phyloP scores from a whole-genome alignment of 2,888 invertebrate species.

The Athripsodes cinereus region DNA sequence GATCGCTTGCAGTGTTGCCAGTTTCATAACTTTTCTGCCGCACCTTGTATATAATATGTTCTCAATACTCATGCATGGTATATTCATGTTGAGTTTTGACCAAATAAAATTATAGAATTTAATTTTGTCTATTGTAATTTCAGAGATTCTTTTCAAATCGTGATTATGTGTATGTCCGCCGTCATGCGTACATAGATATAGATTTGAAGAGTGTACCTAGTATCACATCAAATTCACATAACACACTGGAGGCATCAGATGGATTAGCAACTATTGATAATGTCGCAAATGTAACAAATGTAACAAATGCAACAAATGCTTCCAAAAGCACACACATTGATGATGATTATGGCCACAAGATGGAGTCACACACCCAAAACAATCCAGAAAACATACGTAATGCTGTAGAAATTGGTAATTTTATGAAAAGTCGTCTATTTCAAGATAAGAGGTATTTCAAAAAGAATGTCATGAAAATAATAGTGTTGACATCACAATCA shows the following conservation, averaged over 20 bases:
- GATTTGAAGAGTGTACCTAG: background rate
- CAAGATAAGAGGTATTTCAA: background rate
- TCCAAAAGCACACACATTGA: background rate
- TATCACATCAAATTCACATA: too few species aligned
- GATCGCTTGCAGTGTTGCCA: too few species aligned
- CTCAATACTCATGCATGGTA: too few species aligned
- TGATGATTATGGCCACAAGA: conserved; percentile 3
- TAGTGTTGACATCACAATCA: conserved; percentile 62
- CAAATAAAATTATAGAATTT: too few species aligned
- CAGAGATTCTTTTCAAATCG: conserved; percentile 78
- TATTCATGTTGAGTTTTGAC: too few species aligned
- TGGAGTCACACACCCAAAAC: background rate
- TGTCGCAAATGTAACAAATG: too few species aligned
- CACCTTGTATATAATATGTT: too few species aligned
- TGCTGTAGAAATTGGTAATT: background rate
- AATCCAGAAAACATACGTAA: background rate
- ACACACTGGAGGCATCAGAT: too few species aligned
- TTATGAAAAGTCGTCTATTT: background rate
- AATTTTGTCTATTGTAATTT: conserved; percentile 24
- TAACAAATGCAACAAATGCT: too few species aligned
- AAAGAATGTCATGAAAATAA: conserved; percentile 34
- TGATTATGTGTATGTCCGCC: conserved; percentile 78
- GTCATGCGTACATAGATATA: conserved; percentile 38
- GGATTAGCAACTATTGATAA: too few species aligned
- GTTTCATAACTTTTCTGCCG: too few species aligned